Conservation (phyloP, 2,113 vertebrate species). For the Arvicanthis niloticus region DNA sequence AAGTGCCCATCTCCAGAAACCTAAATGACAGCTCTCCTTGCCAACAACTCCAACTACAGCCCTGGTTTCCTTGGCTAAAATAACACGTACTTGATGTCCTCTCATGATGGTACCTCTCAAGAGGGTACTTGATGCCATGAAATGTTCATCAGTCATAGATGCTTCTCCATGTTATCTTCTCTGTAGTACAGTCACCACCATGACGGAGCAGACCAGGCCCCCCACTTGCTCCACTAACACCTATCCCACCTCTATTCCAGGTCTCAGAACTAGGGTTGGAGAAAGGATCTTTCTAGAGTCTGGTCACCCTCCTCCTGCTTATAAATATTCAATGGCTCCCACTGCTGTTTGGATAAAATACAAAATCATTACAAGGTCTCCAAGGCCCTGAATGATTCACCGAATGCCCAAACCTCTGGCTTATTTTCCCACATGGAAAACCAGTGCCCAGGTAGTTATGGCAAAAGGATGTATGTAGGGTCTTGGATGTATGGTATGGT, state of each 20-base stretch:
- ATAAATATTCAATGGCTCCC: neutral
- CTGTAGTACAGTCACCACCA: neutral
- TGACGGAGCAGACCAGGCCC: neutral
- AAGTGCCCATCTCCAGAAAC: constrained; percentile 44
- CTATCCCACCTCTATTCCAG: neutral
- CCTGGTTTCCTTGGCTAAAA: constrained; percentile 5
- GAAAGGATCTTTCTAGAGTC: neutral
- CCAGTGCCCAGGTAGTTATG: neutral
- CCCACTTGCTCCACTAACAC: neutral
- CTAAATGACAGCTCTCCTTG: constrained; percentile 21
- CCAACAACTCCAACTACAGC: neutral
- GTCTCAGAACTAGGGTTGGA: neutral
- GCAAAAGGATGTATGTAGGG: neutral
- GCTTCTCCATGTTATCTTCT: neutral
- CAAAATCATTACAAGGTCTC: neutral
- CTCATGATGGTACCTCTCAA: neutral
- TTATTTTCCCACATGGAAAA: neutral
- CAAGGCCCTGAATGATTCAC: neutral
- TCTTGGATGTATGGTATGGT: neutral
- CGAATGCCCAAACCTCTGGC: neutral
- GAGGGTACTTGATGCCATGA: neutral
- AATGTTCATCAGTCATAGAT: neutral
- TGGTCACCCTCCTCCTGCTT: neutral
- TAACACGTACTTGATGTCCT: neutral
- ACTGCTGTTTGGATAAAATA: neutral